phyloP scores from a whole-genome alignment of 2,113 vertebrate species.

The Pyxicephalus adspersus region DNA sequence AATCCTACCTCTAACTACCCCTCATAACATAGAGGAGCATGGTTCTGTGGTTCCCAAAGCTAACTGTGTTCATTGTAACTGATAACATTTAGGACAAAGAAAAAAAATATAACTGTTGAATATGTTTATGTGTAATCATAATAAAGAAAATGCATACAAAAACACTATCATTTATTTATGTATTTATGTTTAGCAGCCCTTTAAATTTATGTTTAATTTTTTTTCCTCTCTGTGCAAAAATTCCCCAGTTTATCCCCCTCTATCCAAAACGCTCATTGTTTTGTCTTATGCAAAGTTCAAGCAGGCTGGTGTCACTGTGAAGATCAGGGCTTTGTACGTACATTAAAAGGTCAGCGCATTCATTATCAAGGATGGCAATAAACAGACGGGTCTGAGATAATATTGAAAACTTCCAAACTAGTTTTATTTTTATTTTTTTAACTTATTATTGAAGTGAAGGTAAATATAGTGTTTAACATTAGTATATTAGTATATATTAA shows the following conservation, averaged over 20 bases:
- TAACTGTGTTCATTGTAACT: too few relatives aligned
- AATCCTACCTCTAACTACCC: too few relatives aligned
- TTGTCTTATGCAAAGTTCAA: slow-evolving; percentile 65
- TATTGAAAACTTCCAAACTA: not conserved
- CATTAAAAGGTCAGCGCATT: slow-evolving; percentile 62
- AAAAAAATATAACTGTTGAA: too few relatives aligned
- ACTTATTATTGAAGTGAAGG: slow-evolving; percentile 6
- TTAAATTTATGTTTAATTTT: not conserved
- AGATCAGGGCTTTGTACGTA: slow-evolving; percentile 66
- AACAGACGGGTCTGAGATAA: not conserved
- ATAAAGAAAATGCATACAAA: slow-evolving; percentile 34
- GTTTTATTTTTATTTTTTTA: not conserved
- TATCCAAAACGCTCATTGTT: slow-evolving; percentile 60
- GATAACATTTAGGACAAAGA: too few relatives aligned
- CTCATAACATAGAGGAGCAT: too few relatives aligned
- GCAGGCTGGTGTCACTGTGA: slow-evolving; percentile 62
- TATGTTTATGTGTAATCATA: slow-evolving; percentile 58
- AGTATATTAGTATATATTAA: not conserved
- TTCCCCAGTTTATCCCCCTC: slow-evolving; percentile 42
- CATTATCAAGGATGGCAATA: slow-evolving; percentile 59
- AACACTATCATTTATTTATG: too few relatives aligned
- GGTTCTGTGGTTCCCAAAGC: too few relatives aligned
- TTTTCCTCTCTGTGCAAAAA: slow-evolving; percentile 58
- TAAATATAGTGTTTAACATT: not conserved
- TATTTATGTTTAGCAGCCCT: too few relatives aligned